Evolutionary conservation across 2,113 vertebrate species (phyloP), one percentile per base, ranked within the genome.

Genomic region (Centropus bengalensis): DNA sequence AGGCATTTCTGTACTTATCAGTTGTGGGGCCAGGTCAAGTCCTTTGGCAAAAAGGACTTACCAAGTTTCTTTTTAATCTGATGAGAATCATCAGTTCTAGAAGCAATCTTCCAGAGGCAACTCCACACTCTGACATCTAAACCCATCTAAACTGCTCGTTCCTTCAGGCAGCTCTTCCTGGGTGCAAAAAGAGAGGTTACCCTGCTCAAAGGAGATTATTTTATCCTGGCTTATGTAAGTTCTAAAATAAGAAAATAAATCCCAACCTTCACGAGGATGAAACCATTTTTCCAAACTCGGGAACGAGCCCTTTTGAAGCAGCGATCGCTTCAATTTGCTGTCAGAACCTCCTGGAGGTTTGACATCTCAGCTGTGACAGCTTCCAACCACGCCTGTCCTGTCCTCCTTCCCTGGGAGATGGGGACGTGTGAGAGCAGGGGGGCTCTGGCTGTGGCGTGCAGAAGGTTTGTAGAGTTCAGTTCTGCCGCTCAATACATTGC

Each of bases 241-340:
- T 95, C 96, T 95, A 96, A 94, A 95, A 96, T 93, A 94, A 93
- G 93, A 95, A 96, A 86, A 86, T 82, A 96, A 96, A 94, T 94
- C 95, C 86, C 56, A 93, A 63, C 93, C 79, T 95, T 86, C 63
- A 58, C 7, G 20, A 74, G 88, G 90, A 54, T 83, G 79, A 81
- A 91, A 62, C 73, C 0, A 1, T 86, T 91, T 90, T 88, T 90
- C 79, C 75, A 85, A 74, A 82, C 54, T 85, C 4, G 0, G 70
- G 58, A 76, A 13, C 1, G 16, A 49, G 86, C 36, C 36, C 59
- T 77, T 91, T 58, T 45, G 88, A 75, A 69, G 70, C 51, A 36
- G 44, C 0, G 0, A 8, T 63, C 45, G 68, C 56, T 84, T 36
- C 66, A 32, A 1, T 68, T 60, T 5, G 14, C 67, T 59, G 87